Conservation (phyloP, 2,888 invertebrate genomes). For the Napeogenes inachia region DNA sequence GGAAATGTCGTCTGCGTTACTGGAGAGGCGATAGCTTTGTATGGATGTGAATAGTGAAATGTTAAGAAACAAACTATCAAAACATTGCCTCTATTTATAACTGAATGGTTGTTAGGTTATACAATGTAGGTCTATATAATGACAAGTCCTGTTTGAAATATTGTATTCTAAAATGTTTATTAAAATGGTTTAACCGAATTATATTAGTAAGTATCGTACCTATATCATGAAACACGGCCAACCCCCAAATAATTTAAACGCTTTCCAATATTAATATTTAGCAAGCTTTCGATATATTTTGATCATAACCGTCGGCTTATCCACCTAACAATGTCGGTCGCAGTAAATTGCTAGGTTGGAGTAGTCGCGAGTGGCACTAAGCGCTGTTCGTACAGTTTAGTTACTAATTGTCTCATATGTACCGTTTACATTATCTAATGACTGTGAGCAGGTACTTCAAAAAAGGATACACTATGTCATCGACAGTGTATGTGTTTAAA, state of each 20-base stretch:
- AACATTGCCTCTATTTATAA: not conserved
- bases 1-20: conserved; percentile 53
- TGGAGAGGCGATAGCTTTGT: conserved; percentile 33
- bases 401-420: conserved; percentile 24
- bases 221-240: too few species aligned
- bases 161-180: too few species aligned
- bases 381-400: conserved; percentile 25
- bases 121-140: too few species aligned
- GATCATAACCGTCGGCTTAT: conserved; percentile 12
- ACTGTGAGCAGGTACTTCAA: not conserved
- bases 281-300: conserved; percentile 2
- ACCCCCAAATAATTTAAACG: not conserved
- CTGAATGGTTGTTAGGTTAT: too few species aligned
- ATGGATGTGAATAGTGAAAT: conserved; percentile 38
- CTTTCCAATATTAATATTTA: conserved; percentile 1
- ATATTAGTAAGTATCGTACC: too few species aligned
- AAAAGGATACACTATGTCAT: too few species aligned
- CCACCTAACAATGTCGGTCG: conserved; percentile 16
- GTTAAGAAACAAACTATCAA: not conserved
- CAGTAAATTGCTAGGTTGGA: conserved; percentile 15
- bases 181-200: too few species aligned
- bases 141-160: too few species aligned
- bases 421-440: conserved; percentile 14
- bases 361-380: conserved; percentile 26
- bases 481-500: too few species aligned